Base-by-base conservation (phyloP, 64 coral and sea anemone genomes). In the Montipora cactus region DNA sequence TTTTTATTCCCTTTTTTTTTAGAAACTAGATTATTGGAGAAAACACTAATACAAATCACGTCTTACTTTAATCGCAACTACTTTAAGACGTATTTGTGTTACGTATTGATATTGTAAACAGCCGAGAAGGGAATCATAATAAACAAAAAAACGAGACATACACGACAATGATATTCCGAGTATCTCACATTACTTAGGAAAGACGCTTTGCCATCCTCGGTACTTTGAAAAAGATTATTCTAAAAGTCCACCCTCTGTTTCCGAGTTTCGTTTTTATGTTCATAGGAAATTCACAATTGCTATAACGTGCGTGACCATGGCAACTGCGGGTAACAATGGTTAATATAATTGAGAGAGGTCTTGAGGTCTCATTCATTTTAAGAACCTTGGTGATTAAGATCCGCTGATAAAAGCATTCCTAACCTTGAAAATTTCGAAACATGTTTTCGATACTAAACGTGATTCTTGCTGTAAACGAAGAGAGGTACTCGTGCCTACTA, bases 291-390 rank as follows among this genome's bases (percentile, higher is more conserved):
- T 72, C 82, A 64, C 64, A 86, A 71, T 49, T 86, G n/a, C 66
- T 22, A 49, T 44, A 28, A 7, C 19, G 7, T 18, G 9, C 8
- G 45, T 71, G 8, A n/a, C 82, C 82, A 20, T 86, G 46, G 66
- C n/a, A 49, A 86, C 82, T 21, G 7, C 4, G 20, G 16, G 23
- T 14, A 86, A 86, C 82, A 86, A 21, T 7, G 44, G 14, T 2
- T 86, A 71, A 86, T 86, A 86, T 71, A 71, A 47, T 86, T 50
- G 66, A 86, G 82, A 13, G 81, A 2, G 58, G 46, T 44, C 81
- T 76, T 44, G 74, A 37, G 28, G 3, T 73, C 5, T 20, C 9
- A 5, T 49, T 3, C 7, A 49, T 85, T 5, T 18, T n/a, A 3
- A 49, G 11, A 6, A 6, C 22, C 9, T 46, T 69, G 1, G 5